Base-by-base conservation (phyloP, 2,888 invertebrate species). In the Pycnomerus fuliginosus region DNA sequence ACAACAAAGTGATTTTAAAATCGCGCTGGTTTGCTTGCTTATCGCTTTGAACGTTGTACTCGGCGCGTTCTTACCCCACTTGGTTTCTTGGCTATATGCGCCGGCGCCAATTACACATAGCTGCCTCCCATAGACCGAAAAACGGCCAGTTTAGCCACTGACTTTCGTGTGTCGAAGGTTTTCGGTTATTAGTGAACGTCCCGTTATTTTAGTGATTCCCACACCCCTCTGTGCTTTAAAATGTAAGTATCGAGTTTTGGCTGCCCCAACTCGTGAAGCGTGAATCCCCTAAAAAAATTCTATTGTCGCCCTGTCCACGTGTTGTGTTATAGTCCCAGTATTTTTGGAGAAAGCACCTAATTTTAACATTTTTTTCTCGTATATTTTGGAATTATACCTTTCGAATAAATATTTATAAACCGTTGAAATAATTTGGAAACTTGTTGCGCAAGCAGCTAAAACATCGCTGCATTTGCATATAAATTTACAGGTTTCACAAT, bases 1-100 rank as follows among this genome's bases (percentile, higher is more conserved):
- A 10, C 46, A 27, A 37, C 37, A 46, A 48, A 49, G 44, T 48
- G 49, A 52, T 55, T 52, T 46, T 44, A 55, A 58, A 58, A 58
- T 50, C 48, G 50, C 53, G 25, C n/a, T n/a, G n/a, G 39, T 39
- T 32, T 24, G 23, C 13, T 24, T 37, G 31, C 41, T 61, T 59
- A 55, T 60, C 53, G 55, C 23, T 55, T 39, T 61, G 62, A 59
- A 62, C 62, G 55, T 62, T 62, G 62, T 51, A 54, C 60, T 43
- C 46, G 27, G 12, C 10, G 32, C 59, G 55, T 52, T 55, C 52
- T 53, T 48, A 53, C 51, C 53, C 52, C 54, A 53, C 46, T 43
- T 46, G 38, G 45, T 37, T 27, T 27, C 15, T 27, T 17, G 11
- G 14, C 35, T 10, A 32, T 44, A 42, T 42, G 50, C 50, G 50